Percentiles rank a stretch among this genome's conserved stretches.
phyloP scores from a whole-genome alignment of 2,113 vertebrate genomes.

The Callocephalon fimbriatum region DNA sequence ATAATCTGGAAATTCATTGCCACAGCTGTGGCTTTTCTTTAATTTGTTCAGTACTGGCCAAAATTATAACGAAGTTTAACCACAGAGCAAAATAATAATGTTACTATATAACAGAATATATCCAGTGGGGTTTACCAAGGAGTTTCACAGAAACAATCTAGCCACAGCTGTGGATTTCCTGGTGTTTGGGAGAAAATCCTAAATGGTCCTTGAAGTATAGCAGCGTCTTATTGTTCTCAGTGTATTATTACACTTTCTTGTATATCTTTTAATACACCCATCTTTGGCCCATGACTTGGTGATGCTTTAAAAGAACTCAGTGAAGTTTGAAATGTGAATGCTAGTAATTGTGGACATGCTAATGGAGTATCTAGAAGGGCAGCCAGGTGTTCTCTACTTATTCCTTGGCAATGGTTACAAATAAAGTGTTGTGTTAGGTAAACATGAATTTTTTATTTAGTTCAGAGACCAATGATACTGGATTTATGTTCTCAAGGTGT shows the following conservation, averaged over 20 bases:
- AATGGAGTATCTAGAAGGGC: background rate
- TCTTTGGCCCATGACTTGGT: background rate
- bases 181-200: background rate
- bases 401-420: background rate
- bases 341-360: background rate
- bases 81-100: background rate
- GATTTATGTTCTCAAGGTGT: background rate
- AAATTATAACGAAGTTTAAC: background rate
- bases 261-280: background rate
- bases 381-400: background rate
- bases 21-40: background rate
- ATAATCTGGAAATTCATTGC: background rate
- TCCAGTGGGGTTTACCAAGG: background rate
- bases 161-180: background rate
- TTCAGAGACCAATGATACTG: background rate
- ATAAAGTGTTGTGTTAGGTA: background rate
- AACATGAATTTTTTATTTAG: background rate
- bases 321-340: background rate
- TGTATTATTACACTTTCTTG: background rate
- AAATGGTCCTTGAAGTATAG: background rate
- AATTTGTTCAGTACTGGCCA: background rate
- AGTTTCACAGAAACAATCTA: background rate
- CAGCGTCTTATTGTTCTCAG: background rate
- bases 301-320: background rate
- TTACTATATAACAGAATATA: background rate